A percentile compares a stretch with the other conserved stretches of the same genome.
Conservation (phyloP, 2,888 invertebrate species). For the Conistra vaccinii region DNA sequence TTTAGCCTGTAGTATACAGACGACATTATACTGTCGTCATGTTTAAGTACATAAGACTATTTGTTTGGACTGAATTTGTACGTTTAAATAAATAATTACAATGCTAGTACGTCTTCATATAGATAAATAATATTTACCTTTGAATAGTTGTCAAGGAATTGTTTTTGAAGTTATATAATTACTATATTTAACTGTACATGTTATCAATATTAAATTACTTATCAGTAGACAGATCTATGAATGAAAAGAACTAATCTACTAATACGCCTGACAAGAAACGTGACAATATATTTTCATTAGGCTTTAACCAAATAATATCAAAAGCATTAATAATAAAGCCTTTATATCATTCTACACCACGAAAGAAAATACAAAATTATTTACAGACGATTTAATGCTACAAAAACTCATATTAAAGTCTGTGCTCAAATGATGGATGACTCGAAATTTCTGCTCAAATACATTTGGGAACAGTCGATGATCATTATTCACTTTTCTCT, state of each 20-base stretch:
- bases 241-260: constrained; percentile 11
- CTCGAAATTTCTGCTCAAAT: constrained; percentile 35
- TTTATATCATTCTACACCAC: constrained; percentile 14
- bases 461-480: constrained; percentile 42
- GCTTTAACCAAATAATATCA: constrained; percentile 15
- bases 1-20: constrained; percentile 9
- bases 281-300: constrained; percentile 9
- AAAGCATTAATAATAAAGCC: constrained; percentile 33
- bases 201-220: background rate
- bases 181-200: background rate
- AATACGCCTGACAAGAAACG: constrained; percentile 6
- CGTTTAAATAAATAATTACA: constrained; percentile 42
- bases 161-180: background rate
- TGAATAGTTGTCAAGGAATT: constrained; percentile 22
- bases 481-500: constrained; percentile 55
- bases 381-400: constrained; percentile 38
- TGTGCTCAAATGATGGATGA: constrained; percentile 36
- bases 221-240: background rate
- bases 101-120: constrained; percentile 1
- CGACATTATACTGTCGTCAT: constrained; percentile 31
- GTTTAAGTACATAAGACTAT: constrained; percentile 32
- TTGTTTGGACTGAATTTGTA: constrained; percentile 43
- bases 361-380: constrained; percentile 31
- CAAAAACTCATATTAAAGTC: constrained; percentile 42
- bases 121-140: constrained; percentile 30